A percentile compares a stretch with the other conserved stretches of the same genome.
phyloP scores from a whole-genome alignment of 2,888 invertebrate species.

The Meiosimyza decipiens region DNA sequence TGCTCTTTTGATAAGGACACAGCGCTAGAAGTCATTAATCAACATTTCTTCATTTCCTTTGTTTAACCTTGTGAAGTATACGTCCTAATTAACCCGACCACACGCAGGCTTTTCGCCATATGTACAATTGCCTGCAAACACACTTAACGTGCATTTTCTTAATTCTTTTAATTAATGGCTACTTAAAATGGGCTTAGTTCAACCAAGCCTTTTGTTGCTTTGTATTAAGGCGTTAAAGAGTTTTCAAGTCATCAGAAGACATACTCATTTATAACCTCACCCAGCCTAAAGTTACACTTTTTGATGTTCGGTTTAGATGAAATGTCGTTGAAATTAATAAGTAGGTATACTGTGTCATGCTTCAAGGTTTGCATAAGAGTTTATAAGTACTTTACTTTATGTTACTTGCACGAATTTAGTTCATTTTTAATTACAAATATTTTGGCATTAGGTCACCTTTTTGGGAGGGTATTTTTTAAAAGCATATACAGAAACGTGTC shows the following conservation, averaged over 20 bases:
- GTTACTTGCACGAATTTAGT: background rate
- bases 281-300: background rate
- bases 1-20: no score
- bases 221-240: background rate
- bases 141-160: background rate
- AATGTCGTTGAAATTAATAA: background rate
- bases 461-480: no score
- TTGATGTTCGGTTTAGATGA: background rate
- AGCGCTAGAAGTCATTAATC: no score
- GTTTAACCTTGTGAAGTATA: no score
- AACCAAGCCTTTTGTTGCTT: background rate
- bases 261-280: background rate
- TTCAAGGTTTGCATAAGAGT: background rate
- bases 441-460: no score
- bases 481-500: no score
- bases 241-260: background rate
- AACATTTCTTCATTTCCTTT: no score
- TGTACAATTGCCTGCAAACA: background rate
- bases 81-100: conserved; percentile 26
- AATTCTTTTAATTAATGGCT: background rate
- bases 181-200: background rate
- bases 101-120: conserved; percentile 1
- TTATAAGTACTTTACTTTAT: background rate
- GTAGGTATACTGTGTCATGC: background rate
- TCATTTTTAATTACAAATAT: no score